Evolutionary conservation across 1,140 invertebrate species (phyloP), one percentile per base, ranked within the genome.

Genomic region (Drosophila nigrodunni): DNA sequence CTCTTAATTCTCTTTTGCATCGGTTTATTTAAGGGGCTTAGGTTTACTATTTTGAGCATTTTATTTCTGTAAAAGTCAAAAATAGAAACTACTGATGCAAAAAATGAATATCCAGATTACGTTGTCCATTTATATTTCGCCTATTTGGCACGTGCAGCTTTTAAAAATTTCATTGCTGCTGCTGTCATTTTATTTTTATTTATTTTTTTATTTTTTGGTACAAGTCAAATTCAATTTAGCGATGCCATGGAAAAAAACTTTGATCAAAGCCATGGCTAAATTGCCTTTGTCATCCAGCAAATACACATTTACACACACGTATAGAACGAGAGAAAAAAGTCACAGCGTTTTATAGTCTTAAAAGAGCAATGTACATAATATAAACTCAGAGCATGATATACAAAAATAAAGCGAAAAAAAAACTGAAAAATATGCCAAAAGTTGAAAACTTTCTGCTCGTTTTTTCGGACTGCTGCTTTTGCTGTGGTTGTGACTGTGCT

Each of bases 171-270:
- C 54, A 57, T 57, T 18, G 52, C 52, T 55, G 25, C 49, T 47
- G 37, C 11, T 25, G 60, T 35, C 21, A 6, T n/a, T 15, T 3
- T 30, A 30, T 30, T 30, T 30, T 30, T 3, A 57, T 9, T n/a
- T 15, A 1, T 61, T 43, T 72, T 64, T 37, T 65, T 35, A 30
- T 54, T 79, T 75, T 50, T 74, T 65, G 46, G 30, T 62, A 47
- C 60, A 79, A 87, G 73, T 80, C 80, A 82, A 87, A 87, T 82
- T 87, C 86, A 88, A 87, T 87, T 87, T 87, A 88, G 80, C 75
- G 80, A 55, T 61, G 69, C 78, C 30, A 47, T 49, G 41, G 18
- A 62, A 64, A 73, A 73, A 47, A 85, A 81, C 73, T 88, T 87
- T 87, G 82, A 87, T 87, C 82, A 88, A 88, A 87, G 82, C 79